Conservation (phyloP, 2,888 invertebrate species). For the Hyles lineata region DNA sequence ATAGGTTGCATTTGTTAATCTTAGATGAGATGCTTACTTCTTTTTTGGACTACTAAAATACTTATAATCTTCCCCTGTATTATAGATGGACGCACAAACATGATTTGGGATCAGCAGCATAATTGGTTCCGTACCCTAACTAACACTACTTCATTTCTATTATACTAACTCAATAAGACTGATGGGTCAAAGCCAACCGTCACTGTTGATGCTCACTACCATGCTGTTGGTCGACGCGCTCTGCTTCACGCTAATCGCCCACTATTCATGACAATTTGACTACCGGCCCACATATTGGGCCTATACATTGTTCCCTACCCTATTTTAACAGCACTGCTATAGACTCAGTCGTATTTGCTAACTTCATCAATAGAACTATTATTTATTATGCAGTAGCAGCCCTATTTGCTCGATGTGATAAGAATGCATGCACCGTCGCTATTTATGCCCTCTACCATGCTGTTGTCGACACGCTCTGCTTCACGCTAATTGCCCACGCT, state of each 20-base stretch:
- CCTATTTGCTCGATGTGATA: too few species aligned
- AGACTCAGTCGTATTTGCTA: too few species aligned
- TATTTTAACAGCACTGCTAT: too few species aligned
- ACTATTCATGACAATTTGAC: neutral
- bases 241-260: conserved; percentile 31
- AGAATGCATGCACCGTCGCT: neutral
- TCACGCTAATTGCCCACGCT: conserved; percentile 28
- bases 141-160: too few species aligned
- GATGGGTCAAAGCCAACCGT: neutral
- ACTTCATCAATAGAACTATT: neutral
- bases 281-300: neutral
- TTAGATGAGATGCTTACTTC: too few species aligned
- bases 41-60: too few species aligned
- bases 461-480: conserved; percentile 35
- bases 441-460: conserved; percentile 31
- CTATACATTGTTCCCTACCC: neutral
- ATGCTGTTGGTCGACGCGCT: conserved; percentile 36
- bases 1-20: too few species aligned
- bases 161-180: neutral
- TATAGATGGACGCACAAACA: too few species aligned
- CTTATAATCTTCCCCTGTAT: too few species aligned
- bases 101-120: too few species aligned
- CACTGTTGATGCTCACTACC: conserved; percentile 26
- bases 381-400: too few species aligned
- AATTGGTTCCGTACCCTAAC: too few species aligned